Evolutionary conservation across 2,797 vertebrate species (phyloP).

Genomic region (Esox lucius): DNA sequence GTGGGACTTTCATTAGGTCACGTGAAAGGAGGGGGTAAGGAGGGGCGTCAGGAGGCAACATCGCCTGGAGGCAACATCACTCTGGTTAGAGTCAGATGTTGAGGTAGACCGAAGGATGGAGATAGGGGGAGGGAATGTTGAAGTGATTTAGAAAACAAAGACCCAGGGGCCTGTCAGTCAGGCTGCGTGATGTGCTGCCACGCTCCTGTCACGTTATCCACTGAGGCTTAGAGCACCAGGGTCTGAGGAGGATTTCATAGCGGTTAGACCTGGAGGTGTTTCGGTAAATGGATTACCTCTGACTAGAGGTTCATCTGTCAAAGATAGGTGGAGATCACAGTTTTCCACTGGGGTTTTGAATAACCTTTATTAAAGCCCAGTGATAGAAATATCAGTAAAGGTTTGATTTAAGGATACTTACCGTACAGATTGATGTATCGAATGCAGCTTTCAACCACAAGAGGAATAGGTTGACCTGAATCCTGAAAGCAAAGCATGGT

Average conservation of each 20-base stretch:
- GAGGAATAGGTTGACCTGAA: slow-evolving; percentile 89
- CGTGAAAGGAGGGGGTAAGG: slow-evolving; percentile 11
- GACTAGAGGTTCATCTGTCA: slow-evolving; percentile 32
- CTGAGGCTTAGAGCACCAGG: slow-evolving; percentile 38
- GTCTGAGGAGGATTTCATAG: slow-evolving; percentile 19
- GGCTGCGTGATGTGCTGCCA: slow-evolving; percentile 53
- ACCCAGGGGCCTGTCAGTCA: slow-evolving; percentile 43
- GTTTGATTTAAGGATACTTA: slow-evolving; percentile 61
- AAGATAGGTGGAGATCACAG: background rate
- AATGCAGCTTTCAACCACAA: slow-evolving; percentile 96
- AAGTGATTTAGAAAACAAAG: slow-evolving; percentile 45
- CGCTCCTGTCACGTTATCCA: slow-evolving; percentile 48
- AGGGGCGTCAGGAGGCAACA: slow-evolving; percentile 29
- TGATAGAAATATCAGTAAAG: background rate
- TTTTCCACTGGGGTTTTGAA: background rate
- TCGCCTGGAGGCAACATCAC: slow-evolving; percentile 53
- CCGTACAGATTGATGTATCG: slow-evolving; percentile 97
- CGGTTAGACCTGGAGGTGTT: slow-evolving; percentile 46
- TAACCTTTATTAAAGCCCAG: background rate
- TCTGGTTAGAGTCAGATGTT: slow-evolving; percentile 66
- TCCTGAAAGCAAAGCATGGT: slow-evolving; percentile 60
- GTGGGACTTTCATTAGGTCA: slow-evolving; percentile 73
- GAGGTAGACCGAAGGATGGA: slow-evolving; percentile 57
- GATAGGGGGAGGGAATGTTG: slow-evolving; percentile 15
- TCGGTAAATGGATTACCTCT: slow-evolving; percentile 37